These are phyloP conservation scores for Mayetiola destructor DNA, from an alignment of 2,888 invertebrate genomes.

Conservation along the genomic window DNA sequence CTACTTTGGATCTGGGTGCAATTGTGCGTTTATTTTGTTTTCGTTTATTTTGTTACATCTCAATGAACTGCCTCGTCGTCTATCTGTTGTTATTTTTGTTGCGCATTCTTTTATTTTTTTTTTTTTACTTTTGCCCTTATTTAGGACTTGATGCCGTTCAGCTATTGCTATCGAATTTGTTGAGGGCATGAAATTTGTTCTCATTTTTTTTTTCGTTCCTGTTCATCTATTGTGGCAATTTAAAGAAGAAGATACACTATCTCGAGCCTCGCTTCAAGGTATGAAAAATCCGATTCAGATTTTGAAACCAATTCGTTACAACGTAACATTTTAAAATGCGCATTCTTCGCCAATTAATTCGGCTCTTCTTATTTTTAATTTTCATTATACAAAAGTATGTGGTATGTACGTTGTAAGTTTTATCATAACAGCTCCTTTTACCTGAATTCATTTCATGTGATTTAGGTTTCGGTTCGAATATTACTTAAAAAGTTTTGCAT, in stretches of 20 bases:
- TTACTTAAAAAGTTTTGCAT: neutral
- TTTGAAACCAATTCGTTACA: neutral
- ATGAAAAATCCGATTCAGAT: no score
- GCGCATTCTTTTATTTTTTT: neutral
- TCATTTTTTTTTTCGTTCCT: no score
- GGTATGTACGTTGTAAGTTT: neutral
- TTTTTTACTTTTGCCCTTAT: neutral
- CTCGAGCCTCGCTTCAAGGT: no score
- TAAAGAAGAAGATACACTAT: no score
- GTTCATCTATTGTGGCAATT: no score
- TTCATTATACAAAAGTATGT: neutral
- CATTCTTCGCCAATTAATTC: constrained; percentile 3
- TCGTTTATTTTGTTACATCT: neutral
- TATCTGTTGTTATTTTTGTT: neutral
- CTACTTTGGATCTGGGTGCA: constrained; percentile 1
- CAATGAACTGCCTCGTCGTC: no score
- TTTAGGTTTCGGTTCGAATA: neutral
- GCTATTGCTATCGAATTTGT: no score
- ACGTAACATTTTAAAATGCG: neutral
- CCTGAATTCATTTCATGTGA: neutral
- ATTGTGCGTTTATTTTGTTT: constrained; percentile 9
- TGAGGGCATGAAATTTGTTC: neutral
- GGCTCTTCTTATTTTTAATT: neutral
- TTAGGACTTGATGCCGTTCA: neutral
- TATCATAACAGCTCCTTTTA: neutral